Conservation (phyloP, 2,113 vertebrate species). For the Labeo catla region DNA sequence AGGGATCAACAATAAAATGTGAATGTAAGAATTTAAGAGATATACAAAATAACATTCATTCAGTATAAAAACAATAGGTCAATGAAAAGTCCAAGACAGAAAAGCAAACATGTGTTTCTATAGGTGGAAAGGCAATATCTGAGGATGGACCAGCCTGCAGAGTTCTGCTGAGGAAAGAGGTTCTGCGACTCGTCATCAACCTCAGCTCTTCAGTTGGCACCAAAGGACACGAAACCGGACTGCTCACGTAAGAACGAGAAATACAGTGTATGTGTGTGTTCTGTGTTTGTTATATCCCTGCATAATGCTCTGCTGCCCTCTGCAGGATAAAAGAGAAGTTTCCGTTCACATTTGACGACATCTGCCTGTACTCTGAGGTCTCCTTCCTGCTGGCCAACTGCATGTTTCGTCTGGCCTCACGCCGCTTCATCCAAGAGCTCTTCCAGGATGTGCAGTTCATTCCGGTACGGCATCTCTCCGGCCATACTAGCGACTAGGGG, state of each 20-base stretch:
- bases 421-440: constrained; percentile 88
- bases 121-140: constrained; percentile 83
- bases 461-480: constrained; percentile 67
- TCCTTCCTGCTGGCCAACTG: constrained; percentile 84
- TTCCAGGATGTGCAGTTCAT: constrained; percentile 88
- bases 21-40: background rate
- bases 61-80: background rate
- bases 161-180: constrained; percentile 85
- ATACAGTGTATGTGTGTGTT: background rate
- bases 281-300: background rate
- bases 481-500: no score
- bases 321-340: constrained; percentile 88
- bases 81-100: background rate
- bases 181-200: constrained; percentile 84
- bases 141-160: constrained; percentile 84
- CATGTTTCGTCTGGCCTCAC: constrained; percentile 82
- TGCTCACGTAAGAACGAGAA: constrained; percentile 81
- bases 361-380: constrained; percentile 89
- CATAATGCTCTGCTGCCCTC: constrained; percentile 19
- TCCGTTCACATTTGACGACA: constrained; percentile 86
- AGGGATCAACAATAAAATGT: background rate
- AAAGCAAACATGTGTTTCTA: background rate
- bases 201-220: constrained; percentile 88
- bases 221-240: constrained; percentile 86
- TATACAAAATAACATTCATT: background rate